A percentile compares a stretch with the other conserved stretches of the same genome.
Conservation (phyloP, 2,797 vertebrate species). For the Mus minutoides region DNA sequence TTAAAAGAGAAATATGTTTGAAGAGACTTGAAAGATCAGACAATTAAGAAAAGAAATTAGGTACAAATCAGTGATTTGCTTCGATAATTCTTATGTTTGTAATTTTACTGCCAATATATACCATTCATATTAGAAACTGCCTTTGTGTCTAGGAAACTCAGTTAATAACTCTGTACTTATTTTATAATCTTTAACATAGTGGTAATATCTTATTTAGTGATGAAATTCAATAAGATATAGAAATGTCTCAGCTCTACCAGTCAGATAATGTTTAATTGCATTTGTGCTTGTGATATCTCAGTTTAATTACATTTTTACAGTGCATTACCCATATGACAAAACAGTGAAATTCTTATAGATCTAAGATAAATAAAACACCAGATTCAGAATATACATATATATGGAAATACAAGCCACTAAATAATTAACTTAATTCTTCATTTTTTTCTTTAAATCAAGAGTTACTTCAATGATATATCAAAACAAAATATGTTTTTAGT, state of each 20-base stretch:
- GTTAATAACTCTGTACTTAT: conserved; percentile 35
- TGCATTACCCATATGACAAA: background rate
- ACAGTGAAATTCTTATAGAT: background rate
- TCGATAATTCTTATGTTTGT: background rate
- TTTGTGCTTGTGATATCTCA: conserved; percentile 3
- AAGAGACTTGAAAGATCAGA: background rate
- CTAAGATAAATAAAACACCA: background rate
- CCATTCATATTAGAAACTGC: background rate
- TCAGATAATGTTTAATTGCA: conserved; percentile 55
- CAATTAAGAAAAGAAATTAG: background rate
- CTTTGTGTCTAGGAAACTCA: background rate
- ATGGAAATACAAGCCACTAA: background rate
- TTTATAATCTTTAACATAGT: conserved; percentile 14
- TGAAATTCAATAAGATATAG: conserved; percentile 18
- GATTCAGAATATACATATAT: background rate
- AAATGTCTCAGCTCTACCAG: background rate
- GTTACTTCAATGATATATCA: background rate
- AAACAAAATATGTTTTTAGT: background rate
- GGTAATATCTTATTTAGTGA: conserved; percentile 25
- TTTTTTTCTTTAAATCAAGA: background rate
- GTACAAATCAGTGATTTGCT: background rate
- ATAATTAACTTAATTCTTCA: background rate
- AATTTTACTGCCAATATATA: background rate
- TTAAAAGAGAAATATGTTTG: background rate
- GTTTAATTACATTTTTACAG: conserved; percentile 38